Evolutionary conservation across 2,797 vertebrate genomes (phyloP), one percentile per base, ranked within the genome.

Genomic region (Melanotaenia nigrans): DNA sequence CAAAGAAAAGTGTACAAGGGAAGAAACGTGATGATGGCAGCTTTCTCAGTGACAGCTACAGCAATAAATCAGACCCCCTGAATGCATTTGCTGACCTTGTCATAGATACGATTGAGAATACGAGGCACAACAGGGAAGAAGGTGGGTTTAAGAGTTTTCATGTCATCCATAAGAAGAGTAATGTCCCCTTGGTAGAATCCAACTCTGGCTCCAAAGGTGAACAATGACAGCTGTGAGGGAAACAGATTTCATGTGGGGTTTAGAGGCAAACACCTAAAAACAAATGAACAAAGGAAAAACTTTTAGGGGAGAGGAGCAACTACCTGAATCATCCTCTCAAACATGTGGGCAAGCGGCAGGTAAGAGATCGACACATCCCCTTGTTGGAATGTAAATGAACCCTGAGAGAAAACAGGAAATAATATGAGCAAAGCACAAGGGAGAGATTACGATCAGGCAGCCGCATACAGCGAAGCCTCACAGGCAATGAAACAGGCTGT

Each of bases 261-360:
- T n/a, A 57, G 24, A 35, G 55, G 56, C 47, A 58, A n/a, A 62
- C n/a, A 68, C 35, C 49, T 2, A 2, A 22, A 32, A 24, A 1
- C 51, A n/a, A 56, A 8, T 51, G 5, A 6, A 38, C 22, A 63
- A 5, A 16, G 25, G 20, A 16, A 45, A 57, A 58, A 58, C 40
- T 25, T 45, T 36, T 40, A 4, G 51, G 51, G 18, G 30, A 55
- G 32, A 58, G 9, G 42, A 24, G 75, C 35, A 20, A 36, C 62
- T 84, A 95, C 94, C 94, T 95, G 94, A 77, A 95, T 95, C 95
- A 95, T 95, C 81, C 94, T 91, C 87, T 95, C 95, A 65, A 95
- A 95, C 94, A 95, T 95, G 88, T 95, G 94, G 28, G 94, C 94
- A 35, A 95, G 93, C 1, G 94, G 95, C 84, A 95, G 90, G 90